Conservation (phyloP, 2,888 invertebrate genomes). For the Pristionchus exspectatus region DNA sequence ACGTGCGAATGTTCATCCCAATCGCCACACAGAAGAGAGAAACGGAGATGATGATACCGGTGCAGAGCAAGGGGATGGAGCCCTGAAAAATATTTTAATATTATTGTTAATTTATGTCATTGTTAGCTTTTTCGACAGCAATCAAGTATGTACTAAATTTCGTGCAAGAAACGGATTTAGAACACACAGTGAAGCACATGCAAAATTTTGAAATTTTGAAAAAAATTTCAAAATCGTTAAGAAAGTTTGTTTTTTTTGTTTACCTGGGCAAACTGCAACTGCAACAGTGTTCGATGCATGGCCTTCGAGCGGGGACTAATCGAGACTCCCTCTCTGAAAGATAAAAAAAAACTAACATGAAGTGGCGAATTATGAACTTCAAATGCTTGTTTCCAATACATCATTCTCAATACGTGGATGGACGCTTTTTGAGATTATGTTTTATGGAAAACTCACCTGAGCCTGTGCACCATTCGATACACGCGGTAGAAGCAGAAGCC, state of each 20-base stretch:
- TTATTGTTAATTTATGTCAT: no score
- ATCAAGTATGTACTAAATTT: no score
- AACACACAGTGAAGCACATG: neutral
- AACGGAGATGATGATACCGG: neutral
- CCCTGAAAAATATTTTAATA: neutral
- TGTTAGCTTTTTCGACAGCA: no score
- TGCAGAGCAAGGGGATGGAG: neutral
- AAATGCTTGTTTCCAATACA: no score
- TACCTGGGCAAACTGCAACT: constrained; percentile 13
- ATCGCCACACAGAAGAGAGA: neutral
- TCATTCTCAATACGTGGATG: no score
- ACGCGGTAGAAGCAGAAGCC: neutral
- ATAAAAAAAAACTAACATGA: no score
- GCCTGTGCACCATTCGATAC: neutral
- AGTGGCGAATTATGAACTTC: no score
- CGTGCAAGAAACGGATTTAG: no score
- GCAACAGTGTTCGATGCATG: constrained; percentile 9
- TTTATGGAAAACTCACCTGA: neutral
- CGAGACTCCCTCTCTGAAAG: neutral
- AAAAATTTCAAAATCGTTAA: neutral
- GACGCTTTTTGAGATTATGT: neutral
- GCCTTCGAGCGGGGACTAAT: neutral
- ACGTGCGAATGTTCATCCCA: neutral
- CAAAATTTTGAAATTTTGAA: neutral
- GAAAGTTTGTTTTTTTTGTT: neutral